A percentile compares a stretch with the other conserved stretches of the same genome.
Conservation (phyloP, 2,888 invertebrate species). For the Platycheirus albimanus region DNA sequence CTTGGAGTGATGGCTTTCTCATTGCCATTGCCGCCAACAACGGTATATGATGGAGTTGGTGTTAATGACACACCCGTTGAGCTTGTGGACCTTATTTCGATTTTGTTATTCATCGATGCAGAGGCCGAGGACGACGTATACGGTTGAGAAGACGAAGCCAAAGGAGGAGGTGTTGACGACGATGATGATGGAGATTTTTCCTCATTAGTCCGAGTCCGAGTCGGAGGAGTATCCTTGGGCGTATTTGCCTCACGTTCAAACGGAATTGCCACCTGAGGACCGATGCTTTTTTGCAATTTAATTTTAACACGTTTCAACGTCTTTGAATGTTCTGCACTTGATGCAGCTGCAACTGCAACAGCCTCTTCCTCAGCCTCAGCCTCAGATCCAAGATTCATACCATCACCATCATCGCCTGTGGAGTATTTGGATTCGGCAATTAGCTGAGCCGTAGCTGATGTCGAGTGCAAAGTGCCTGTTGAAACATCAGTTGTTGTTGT, state of each 20-base stretch:
- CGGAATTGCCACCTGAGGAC: constrained; percentile 74
- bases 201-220: constrained; percentile 55
- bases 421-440: constrained; percentile 31
- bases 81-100: constrained; percentile 8
- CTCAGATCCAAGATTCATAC: neutral
- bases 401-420: neutral
- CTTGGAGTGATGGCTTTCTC: constrained; percentile 16
- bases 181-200: constrained; percentile 43
- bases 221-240: constrained; percentile 36
- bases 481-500: constrained; percentile 61
- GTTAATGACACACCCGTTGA: constrained; percentile 44
- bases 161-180: neutral
- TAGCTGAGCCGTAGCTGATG: constrained; percentile 33
- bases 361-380: too few species aligned
- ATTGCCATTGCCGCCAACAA: too few species aligned
- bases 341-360: too few species aligned
- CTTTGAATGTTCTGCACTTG: constrained; percentile 76
- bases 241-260: constrained; percentile 42
- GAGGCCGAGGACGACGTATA: neutral
- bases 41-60: constrained; percentile 17
- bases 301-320: constrained; percentile 80
- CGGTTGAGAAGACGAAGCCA: constrained; percentile 18
- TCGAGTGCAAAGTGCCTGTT: constrained; percentile 53
- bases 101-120: constrained; percentile 28
- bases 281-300: constrained; percentile 53